Base-by-base conservation (phyloP, 2,888 invertebrate genomes). In the Cryptocephalus moraei region DNA sequence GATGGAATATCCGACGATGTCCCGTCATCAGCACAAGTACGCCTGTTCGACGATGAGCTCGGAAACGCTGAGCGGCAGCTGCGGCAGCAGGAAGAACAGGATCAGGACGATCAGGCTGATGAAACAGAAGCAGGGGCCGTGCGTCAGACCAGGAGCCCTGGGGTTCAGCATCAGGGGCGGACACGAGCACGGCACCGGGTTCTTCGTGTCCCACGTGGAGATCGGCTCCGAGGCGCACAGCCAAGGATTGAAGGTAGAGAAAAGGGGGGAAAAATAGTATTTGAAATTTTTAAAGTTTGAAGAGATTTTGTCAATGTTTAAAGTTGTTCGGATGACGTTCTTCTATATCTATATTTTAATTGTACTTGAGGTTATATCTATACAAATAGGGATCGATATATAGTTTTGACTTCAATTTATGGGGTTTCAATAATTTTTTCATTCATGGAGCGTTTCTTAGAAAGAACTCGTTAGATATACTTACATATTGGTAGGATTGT, bases 161-260 rank as follows among this genome's bases (percentile, higher is more conserved):
- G 91, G 91, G 1, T 91, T 91, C 69, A 83, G 88, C 2, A 71
- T 91, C 47, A 77, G 91, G 3, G 91, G 91, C 32, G 94, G 95
- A 11, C 78, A 84, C 54, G 95, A 95, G 66, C 90, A 92, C 67
- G 86, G 89, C 22, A 89, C 91, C 0, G 95, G 95, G 32, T 88
- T 94, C 72, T 94, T 91, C 72, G 84, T 95, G 49, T 91, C 92
- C 14, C 83, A 84, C 62, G 86, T 95, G 8, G 89, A 91, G 56
- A 80, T 84, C 33, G 87, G 86, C 47, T 90, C 91, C 1, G 91
- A 91, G 68, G 93, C 94, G 0, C 82, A 89, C 61, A 74, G 81
- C 43, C 88, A 89, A 68, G 94, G 93, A 53, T 73, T 95, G 44
- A 83, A 83, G 80, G 93, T 92, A 43, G 1, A 6, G 22, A 22